Evolutionary conservation across 2,888 invertebrate species (phyloP).

Genomic region (Megastigmus dorsalis): DNA sequence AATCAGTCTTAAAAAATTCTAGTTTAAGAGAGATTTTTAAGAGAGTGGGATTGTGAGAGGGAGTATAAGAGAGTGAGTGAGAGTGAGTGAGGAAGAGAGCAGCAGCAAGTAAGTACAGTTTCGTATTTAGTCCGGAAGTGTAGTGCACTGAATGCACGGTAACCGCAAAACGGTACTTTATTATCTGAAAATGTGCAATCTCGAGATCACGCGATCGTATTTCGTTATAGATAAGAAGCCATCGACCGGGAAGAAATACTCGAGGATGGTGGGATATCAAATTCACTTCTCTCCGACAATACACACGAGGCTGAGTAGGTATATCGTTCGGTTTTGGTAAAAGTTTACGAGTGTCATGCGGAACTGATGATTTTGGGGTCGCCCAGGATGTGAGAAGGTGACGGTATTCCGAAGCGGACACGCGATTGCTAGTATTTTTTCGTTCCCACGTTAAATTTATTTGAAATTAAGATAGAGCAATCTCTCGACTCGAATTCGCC

Average conservation of each 20-base stretch:
- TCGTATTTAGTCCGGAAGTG: conserved; percentile 62
- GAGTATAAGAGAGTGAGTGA: too few species aligned
- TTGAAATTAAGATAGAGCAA: too few species aligned
- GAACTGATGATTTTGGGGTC: conserved; percentile 13
- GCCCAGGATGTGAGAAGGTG: not conserved
- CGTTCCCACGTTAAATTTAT: conserved; percentile 30
- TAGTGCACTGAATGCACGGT: conserved; percentile 52
- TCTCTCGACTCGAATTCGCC: too few species aligned
- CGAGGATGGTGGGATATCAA: conserved; percentile 28
- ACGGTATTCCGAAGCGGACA: conserved; percentile 4
- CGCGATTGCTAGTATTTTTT: conserved; percentile 12
- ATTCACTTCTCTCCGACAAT: conserved; percentile 35
- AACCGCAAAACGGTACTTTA: conserved; percentile 62
- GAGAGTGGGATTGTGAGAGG: too few species aligned
- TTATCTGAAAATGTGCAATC: conserved; percentile 57
- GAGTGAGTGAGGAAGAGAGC: too few species aligned
- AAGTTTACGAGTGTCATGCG: not conserved
- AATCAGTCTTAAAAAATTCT: too few species aligned
- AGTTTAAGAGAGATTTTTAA: too few species aligned
- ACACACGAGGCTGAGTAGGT: too few species aligned
- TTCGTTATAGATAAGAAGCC: conserved; percentile 32
- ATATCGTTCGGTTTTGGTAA: not conserved
- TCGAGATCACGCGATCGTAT: conserved; percentile 49
- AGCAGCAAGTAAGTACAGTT: conserved; percentile 54
- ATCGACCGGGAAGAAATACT: conserved; percentile 12